Conservation (phyloP, 1,140 invertebrate genomes). For the Melipona quadrifasciata region DNA sequence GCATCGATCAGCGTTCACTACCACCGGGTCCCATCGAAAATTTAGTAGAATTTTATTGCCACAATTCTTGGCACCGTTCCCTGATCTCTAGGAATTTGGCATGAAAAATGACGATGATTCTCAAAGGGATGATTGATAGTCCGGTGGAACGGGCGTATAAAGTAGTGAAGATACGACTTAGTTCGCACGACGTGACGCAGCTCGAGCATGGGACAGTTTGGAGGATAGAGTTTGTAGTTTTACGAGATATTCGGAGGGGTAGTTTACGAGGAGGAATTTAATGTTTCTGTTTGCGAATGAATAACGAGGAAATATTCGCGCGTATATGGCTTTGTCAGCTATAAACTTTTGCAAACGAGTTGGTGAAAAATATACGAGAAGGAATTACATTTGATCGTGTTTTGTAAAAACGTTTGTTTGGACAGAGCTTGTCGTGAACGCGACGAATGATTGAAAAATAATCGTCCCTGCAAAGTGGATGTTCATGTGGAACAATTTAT, state of each 20-base stretch:
- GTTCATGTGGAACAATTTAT: too few species aligned
- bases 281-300: not conserved
- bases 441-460: not conserved
- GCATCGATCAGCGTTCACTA: slow-evolving; percentile 59
- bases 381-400: not conserved
- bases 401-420: not conserved
- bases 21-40: not conserved
- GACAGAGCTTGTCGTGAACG: not conserved
- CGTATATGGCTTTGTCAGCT: not conserved
- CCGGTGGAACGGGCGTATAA: not conserved
- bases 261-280: not conserved
- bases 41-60: slow-evolving; percentile 3
- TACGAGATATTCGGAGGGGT: not conserved
- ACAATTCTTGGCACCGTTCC: not conserved
- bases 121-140: not conserved
- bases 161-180: not conserved
- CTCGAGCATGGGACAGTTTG: not conserved
- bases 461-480: too few species aligned
- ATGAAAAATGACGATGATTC: not conserved
- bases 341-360: not conserved
- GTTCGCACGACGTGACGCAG: not conserved
- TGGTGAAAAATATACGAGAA: too few species aligned
- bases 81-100: not conserved
- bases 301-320: not conserved
- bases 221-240: not conserved